Evolutionary conservation across 2,888 invertebrate species (phyloP), one percentile per base, ranked within the genome.

Genomic region (Mantis religiosa): DNA sequence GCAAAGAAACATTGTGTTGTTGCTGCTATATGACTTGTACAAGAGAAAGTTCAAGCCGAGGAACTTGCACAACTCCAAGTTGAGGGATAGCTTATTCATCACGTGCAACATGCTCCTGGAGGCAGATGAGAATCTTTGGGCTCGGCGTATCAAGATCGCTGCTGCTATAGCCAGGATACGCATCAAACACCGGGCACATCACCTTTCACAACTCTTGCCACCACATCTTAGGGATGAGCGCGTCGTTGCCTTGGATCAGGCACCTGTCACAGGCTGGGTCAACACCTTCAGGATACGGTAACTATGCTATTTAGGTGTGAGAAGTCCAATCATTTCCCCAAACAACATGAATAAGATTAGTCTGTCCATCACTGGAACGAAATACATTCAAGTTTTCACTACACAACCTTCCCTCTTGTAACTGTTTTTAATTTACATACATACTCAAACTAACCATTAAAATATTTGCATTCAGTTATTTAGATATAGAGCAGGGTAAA

Each of bases 141-240:
- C 94, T 14, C 94, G 95, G 91, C 94, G 96, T 88, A 95, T 96
- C 0, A 95, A 95, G 90, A 93, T 97, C 81, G 97, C 97, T 0
- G 97, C 97, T 0, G 96, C 97, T 0, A 94, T 97, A 83, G 96
- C 97, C 0, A 94, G 97, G 90, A 94, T 97, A 90, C 94, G 97
- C 25, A 97, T 97, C 41, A 95, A 96, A 91, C 95, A 96, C 91
- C 96, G 95, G 85, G 97, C 97, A 0, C 94, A 96, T 54, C 93
- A 93, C 92, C 94, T 95, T 91, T 94, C 93, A 93, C 95, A 97
- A 88, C 93, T 97, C 87, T 93, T 97, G 28, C 97, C 97, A 0
- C 91, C 93, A 0, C 97, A 97, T 92, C 93, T 97, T 90, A 95
- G 96, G 89, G 96, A 97, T 90, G 96, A 96, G 89, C 95, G 95